Evolutionary conservation across 2,888 invertebrate species (phyloP).

Genomic region (Hirtodrosophila histrioides): DNA sequence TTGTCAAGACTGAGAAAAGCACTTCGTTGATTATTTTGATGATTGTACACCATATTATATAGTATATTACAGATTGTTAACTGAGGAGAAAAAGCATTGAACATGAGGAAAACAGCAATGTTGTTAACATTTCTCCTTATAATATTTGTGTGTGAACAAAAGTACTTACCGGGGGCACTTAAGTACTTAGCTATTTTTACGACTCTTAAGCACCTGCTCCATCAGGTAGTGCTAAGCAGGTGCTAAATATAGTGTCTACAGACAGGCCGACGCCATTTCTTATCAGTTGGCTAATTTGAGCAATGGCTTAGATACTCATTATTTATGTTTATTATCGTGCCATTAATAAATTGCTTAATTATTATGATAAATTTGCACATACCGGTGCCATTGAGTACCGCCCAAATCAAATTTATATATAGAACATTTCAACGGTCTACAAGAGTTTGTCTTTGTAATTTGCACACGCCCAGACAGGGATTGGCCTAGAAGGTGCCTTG

Average conservation of each 20-base stretch:
- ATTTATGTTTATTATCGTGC: conserved; percentile 26
- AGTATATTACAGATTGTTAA: too few relatives aligned
- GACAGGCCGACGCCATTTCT: conserved; percentile 43
- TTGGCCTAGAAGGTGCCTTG: too few relatives aligned
- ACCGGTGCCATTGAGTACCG: not conserved
- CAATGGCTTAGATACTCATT: conserved; percentile 8
- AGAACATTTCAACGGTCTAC: conserved; percentile 24
- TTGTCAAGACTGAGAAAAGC: too few relatives aligned
- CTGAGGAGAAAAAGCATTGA: too few relatives aligned
- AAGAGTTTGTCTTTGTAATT: conserved; percentile 24
- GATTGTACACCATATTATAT: too few relatives aligned
- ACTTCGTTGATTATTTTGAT: too few relatives aligned
- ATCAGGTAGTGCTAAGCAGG: conserved; percentile 17
- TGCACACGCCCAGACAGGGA: conserved; percentile 35
- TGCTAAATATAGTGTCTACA: conserved; percentile 25
- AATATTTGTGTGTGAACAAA: too few relatives aligned
- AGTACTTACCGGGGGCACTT: not conserved
- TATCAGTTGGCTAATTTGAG: conserved; percentile 26
- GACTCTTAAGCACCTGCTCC: conserved; percentile 10
- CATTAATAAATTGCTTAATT: conserved; percentile 34
- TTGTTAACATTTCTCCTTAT: too few relatives aligned
- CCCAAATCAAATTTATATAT: conserved; percentile 7
- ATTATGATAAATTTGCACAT: conserved; percentile 13
- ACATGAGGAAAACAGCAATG: too few relatives aligned
- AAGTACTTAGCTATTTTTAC: conserved; percentile 15